Conservation (phyloP, 1,140 invertebrate genomes). For the Frieseomelitta varia region DNA sequence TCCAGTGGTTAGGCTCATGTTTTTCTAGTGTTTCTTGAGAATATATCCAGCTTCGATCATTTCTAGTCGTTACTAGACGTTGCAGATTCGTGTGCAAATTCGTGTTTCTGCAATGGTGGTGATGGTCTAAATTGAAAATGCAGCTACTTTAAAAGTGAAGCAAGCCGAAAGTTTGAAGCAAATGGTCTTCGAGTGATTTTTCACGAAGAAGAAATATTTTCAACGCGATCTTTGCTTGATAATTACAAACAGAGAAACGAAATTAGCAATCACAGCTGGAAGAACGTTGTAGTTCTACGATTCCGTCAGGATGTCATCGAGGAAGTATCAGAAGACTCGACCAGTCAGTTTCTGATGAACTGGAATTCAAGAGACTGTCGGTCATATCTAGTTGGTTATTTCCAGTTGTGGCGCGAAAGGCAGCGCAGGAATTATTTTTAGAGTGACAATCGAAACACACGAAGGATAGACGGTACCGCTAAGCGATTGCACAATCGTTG, state of each 20-base stretch:
- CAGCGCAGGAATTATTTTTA: not conserved
- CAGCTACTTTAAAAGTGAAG: too few relatives aligned
- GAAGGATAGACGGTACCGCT: slow-evolving; percentile 32
- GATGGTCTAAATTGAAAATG: too few relatives aligned
- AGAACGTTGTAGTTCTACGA: not conserved
- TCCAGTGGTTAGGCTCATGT: too few relatives aligned
- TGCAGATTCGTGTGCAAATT: too few relatives aligned
- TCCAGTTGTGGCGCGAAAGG: not conserved
- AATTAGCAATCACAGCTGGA: not conserved
- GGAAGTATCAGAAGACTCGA: not conserved
- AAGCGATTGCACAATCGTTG: slow-evolving; percentile 32
- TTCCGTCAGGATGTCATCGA: not conserved
- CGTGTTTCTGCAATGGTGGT: too few relatives aligned
- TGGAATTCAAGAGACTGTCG: not conserved
- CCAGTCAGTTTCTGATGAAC: not conserved
- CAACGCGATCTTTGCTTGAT: not conserved
- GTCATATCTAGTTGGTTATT: not conserved
- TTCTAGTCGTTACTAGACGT: too few relatives aligned
- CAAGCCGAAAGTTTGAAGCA: too few relatives aligned
- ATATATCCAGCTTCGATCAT: too few relatives aligned
- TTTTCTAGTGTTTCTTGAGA: too few relatives aligned
- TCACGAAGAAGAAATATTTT: too few relatives aligned
- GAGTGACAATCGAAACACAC: slow-evolving; percentile 11
- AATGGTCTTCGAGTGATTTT: too few relatives aligned
- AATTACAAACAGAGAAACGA: not conserved